phyloP scores from a whole-genome alignment of 2,113 vertebrate species.

The Athene cunicularia region DNA sequence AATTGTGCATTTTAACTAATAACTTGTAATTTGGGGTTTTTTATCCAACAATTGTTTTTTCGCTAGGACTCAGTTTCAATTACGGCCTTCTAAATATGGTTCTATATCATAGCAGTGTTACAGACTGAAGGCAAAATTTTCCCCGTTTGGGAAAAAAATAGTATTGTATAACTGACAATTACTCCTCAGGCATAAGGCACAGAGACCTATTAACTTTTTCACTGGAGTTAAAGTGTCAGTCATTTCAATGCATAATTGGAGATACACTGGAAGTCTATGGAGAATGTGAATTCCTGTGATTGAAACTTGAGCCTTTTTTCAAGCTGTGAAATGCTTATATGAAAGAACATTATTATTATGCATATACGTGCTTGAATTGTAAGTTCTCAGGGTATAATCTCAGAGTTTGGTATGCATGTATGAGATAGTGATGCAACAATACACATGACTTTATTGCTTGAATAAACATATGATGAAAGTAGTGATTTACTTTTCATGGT shows the following conservation, averaged over 20 bases:
- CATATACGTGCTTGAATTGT: background rate
- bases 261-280: background rate
- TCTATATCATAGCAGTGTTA: background rate
- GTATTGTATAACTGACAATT: background rate
- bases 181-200: background rate
- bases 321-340: slow-evolving; percentile 6
- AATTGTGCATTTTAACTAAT: background rate
- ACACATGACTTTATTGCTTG: background rate
- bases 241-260: slow-evolving; percentile 1
- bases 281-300: background rate
- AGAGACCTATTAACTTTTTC: background rate
- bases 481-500: slow-evolving; percentile 35
- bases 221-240: background rate
- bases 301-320: background rate
- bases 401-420: background rate
- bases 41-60: background rate
- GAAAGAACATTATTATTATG: slow-evolving; percentile 23
- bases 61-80: background rate
- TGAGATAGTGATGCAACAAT: background rate
- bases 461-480: slow-evolving; percentile 43
- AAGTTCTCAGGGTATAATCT: slow-evolving; percentile 30
- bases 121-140: background rate
- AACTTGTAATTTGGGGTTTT: background rate
- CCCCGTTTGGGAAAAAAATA: background rate
- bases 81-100: background rate